Evolutionary conservation across 2,888 invertebrate species (phyloP).

Genomic region (Diloba caeruleocephala): DNA sequence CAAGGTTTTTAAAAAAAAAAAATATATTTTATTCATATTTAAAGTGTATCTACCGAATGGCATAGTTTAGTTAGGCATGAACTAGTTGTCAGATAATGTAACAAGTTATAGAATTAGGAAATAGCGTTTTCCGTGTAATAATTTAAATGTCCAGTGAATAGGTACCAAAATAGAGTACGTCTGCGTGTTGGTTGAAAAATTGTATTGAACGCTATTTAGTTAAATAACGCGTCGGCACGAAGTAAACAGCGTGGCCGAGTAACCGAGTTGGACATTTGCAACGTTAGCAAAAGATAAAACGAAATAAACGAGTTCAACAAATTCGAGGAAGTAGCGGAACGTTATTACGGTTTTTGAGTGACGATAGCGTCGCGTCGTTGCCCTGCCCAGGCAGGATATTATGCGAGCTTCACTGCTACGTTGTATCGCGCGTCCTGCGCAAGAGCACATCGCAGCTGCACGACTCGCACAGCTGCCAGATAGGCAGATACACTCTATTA

Average conservation of each 20-base stretch:
- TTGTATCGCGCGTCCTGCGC: conserved; percentile 5
- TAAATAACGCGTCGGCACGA: conserved; percentile 17
- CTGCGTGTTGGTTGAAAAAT: conserved; percentile 30
- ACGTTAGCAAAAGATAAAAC: conserved; percentile 66
- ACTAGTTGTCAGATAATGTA: conserved; percentile 6
- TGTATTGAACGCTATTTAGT: conserved; percentile 31
- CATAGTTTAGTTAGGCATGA: conserved; percentile 14
- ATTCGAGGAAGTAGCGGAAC: conserved; percentile 73
- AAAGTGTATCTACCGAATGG: not conserved
- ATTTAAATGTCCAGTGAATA: too few relatives aligned
- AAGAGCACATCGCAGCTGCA: conserved; percentile 23
- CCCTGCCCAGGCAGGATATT: conserved; percentile 19
- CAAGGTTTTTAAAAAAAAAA: too few relatives aligned
- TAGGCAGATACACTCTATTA: conserved; percentile 1
- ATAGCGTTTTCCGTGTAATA: conserved; percentile 30
- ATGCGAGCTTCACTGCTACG: conserved; percentile 2
- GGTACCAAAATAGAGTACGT: conserved; percentile 10
- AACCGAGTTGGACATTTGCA: conserved; percentile 64
- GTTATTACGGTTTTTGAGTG: conserved; percentile 64
- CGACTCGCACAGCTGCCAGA: conserved; percentile 9
- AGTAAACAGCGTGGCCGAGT: conserved; percentile 59
- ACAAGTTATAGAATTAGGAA: conserved; percentile 15
- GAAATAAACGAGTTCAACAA: conserved; percentile 64
- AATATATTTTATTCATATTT: not conserved
- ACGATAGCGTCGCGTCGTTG: conserved; percentile 28